Conservation (phyloP, 2,888 invertebrate genomes). For the Tenthredo scrophulariae region DNA sequence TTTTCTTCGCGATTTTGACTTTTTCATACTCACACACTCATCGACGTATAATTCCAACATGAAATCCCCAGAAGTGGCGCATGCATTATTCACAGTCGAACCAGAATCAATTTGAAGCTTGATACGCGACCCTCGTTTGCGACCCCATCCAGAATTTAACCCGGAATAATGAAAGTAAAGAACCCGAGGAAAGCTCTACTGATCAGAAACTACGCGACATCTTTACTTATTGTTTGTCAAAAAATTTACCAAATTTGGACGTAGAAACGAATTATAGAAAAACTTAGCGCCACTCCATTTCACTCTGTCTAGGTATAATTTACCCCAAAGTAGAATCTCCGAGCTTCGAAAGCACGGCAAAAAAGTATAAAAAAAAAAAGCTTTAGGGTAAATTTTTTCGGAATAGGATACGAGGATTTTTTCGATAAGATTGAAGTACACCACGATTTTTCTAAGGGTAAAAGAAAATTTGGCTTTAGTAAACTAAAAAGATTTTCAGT, state of each 20-base stretch:
- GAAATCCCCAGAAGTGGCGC: conserved; percentile 3
- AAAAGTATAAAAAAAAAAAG: not conserved
- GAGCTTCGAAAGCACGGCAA: not conserved
- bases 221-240: not conserved
- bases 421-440: not conserved
- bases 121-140: conserved; percentile 24
- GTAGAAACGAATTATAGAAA: not conserved
- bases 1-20: not conserved
- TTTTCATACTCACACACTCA: not conserved
- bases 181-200: not conserved
- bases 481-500: conserved; percentile 27
- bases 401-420: not conserved
- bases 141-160: not conserved
- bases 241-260: no score
- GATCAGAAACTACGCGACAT: not conserved
- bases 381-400: not conserved
- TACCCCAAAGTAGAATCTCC: not conserved
- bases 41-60: not conserved
- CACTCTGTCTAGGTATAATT: not conserved
- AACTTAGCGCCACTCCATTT: not conserved
- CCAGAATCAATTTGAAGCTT: conserved; percentile 39
- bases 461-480: not conserved
- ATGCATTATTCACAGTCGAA: conserved; percentile 43
- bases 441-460: not conserved
- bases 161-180: conserved; percentile 24